phyloP scores from a whole-genome alignment of 2,113 vertebrate species.

The Halcyon senegalensis region DNA sequence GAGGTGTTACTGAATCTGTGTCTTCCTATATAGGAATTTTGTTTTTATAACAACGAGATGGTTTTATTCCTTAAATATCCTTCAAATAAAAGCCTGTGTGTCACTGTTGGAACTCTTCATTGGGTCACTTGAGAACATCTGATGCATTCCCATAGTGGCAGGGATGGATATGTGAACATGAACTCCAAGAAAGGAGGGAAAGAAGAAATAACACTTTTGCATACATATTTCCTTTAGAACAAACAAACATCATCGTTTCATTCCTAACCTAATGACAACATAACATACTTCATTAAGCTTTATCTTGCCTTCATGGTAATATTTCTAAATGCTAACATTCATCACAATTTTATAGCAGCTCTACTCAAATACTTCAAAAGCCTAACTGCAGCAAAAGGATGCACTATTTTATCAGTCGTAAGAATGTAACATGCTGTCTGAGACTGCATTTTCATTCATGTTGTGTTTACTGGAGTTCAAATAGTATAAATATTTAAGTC shows the following conservation, averaged over 20 bases:
- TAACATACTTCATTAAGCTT: background rate
- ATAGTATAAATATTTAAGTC: background rate
- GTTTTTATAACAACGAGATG: slow-evolving; percentile 1
- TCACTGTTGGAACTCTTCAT: slow-evolving; percentile 63
- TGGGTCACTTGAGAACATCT: slow-evolving; percentile 71
- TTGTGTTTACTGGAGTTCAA: background rate
- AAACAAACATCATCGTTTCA: background rate
- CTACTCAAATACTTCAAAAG: background rate
- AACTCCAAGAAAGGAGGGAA: slow-evolving; percentile 46
- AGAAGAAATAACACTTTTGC: background rate
- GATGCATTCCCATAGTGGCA: slow-evolving; percentile 45
- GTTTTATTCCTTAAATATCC: slow-evolving; percentile 54
- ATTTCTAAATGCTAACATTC: background rate
- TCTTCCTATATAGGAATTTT: slow-evolving; percentile 10
- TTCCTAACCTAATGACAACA: background rate
- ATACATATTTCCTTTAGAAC: background rate
- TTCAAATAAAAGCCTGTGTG: slow-evolving; percentile 62
- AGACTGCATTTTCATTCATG: background rate
- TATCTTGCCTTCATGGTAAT: background rate
- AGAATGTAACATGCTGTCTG: background rate
- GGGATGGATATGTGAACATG: slow-evolving; percentile 68
- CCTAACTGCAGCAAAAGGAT: background rate
- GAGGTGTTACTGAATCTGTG: background rate
- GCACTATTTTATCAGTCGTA: background rate
- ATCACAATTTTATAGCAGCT: background rate